A percentile compares a stretch with the other conserved stretches of the same genome.
phyloP scores from a whole-genome alignment of 2,113 vertebrate species.

The Mystacornis crossleyi region DNA sequence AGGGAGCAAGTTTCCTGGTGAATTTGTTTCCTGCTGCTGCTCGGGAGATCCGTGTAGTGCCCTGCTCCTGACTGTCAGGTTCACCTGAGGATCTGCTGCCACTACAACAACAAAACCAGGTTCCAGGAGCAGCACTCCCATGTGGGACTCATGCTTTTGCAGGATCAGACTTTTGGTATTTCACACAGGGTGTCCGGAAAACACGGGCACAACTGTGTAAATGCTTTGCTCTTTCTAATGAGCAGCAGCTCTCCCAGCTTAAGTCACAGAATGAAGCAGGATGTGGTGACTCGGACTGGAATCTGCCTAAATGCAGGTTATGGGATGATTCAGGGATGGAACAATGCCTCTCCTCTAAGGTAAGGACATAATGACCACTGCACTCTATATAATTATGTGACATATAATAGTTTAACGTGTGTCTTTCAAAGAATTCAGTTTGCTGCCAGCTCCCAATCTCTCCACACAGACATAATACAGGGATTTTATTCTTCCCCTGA shows the following conservation, averaged over 20 bases:
- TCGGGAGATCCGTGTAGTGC: not conserved
- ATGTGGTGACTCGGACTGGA: constrained; percentile 1
- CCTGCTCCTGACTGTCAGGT: not conserved
- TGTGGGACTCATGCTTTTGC: not conserved
- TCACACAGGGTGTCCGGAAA: not conserved
- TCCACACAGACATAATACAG: not conserved
- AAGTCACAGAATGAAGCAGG: constrained; percentile 26
- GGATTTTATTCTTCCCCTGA: not conserved
- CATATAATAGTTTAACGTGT: not conserved
- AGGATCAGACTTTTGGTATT: constrained; percentile 5
- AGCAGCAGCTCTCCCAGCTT: not conserved
- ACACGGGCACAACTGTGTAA: not conserved
- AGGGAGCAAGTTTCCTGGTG: not conserved
- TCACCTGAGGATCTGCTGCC: not conserved
- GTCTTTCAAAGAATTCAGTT: constrained; percentile 19
- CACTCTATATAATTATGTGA: not conserved
- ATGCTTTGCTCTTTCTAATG: not conserved
- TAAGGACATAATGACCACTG: constrained; percentile 10
- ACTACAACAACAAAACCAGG: not conserved
- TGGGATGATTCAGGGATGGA: constrained; percentile 4
- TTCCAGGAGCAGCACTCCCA: not conserved
- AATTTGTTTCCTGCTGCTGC: not conserved
- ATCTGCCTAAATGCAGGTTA: constrained; percentile 2
- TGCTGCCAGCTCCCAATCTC: not conserved
- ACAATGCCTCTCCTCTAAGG: constrained; percentile 32